Base-by-base conservation (phyloP, 2,113 vertebrate genomes). In the Bothrops jararaca region DNA sequence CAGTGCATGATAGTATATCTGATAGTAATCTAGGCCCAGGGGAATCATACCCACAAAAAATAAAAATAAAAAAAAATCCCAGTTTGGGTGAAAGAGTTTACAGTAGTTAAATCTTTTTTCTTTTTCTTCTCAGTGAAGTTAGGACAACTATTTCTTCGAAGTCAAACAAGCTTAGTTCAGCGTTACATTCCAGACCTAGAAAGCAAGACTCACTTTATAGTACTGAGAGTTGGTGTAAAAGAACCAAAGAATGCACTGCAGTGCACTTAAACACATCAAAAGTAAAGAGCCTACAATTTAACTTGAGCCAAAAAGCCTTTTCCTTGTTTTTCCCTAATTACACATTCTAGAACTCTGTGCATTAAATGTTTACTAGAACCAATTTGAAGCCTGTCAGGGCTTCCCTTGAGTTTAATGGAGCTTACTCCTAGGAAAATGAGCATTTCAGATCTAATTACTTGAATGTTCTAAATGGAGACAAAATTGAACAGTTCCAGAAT, bases 1-100 rank as follows among this genome's bases (percentile, higher is more conserved):
- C 50, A 91, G 26, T 94, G 88, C 18, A 74, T 95, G 15, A 54
- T 86, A 94, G 92, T 52, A 6, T 91, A 93, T 91, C 88, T 95
- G 53, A 60, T 91, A 96, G 57, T 95, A 94, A 85, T 64, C 89
- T 86, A 6, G 95, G 80, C 93, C 89, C 88, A 95, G 90, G 85
- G 26, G 80, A 96, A 3, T 80, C 34, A 34, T 8, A 9, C n/a
- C 34, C 69, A 1, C 88, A 89, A 92, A 93, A 4, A 45, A 4
- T 4, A 4, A 45, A 0, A 89, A 91, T 92, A 5, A 89, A 92
- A 93, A 9, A 91, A 3, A 54, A 11, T 85, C 18, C 74, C 74
- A 50, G 90, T 92, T 39, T 11, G 86, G 20, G n/a, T 92, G 39
- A 48, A 74, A 85, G 29, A 10, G 52, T 3, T 0, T 85, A 69